These are phyloP conservation scores for Corydoras sp. DNA, from an alignment of 2,113 vertebrate species.

Conservation along the genomic window DNA sequence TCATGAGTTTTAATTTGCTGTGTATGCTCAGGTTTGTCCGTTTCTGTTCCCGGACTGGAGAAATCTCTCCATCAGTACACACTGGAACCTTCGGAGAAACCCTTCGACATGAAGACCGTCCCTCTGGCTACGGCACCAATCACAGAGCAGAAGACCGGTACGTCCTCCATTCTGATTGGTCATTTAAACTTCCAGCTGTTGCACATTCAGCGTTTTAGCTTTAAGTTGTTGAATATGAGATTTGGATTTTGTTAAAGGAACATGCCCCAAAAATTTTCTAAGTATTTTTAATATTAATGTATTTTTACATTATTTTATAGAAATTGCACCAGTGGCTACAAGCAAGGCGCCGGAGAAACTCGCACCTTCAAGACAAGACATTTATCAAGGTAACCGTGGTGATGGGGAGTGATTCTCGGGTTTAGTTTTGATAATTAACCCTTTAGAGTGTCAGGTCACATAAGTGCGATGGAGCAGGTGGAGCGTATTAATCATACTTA, in stretches of 20 bases:
- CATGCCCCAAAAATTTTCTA: too few relatives aligned
- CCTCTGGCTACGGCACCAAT: slow-evolving; percentile 80
- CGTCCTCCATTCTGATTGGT: too few relatives aligned
- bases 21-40: slow-evolving; percentile 72
- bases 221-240: too few relatives aligned
- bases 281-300: not conserved
- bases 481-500: too few relatives aligned
- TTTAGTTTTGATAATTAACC: too few relatives aligned
- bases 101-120: slow-evolving; percentile 89
- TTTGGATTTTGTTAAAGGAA: too few relatives aligned
- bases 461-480: too few relatives aligned
- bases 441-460: too few relatives aligned
- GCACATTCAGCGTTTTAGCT: not conserved
- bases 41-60: slow-evolving; percentile 91
- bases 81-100: slow-evolving; percentile 85
- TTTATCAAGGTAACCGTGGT: slow-evolving; percentile 80
- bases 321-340: slow-evolving; percentile 74
- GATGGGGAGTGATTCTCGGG: too few relatives aligned
- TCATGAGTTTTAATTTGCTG: not conserved
- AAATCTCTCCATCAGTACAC: slow-evolving; percentile 95
- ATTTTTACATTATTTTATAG: slow-evolving; percentile 49
- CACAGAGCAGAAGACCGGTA: slow-evolving; percentile 90
- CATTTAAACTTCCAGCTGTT: not conserved
- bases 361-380: slow-evolving; percentile 89
- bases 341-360: slow-evolving; percentile 85